A percentile compares a stretch with the other conserved stretches of the same genome.
phyloP scores from a whole-genome alignment of 2,888 invertebrate genomes.

The Mythimna albipuncta region DNA sequence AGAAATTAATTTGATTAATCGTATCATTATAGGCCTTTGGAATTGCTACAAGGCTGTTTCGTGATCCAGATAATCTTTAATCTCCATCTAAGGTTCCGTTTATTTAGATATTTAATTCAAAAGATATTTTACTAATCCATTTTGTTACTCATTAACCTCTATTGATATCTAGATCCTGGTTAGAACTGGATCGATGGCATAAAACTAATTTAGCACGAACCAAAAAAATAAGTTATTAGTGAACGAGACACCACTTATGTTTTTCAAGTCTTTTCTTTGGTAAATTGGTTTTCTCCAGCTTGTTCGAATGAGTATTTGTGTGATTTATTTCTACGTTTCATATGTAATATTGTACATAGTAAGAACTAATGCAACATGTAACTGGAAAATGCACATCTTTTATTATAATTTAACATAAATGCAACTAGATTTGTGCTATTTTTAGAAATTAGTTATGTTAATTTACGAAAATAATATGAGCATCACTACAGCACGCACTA shows the following conservation, averaged over 20 bases:
- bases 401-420: too few species aligned
- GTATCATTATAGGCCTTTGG: slow-evolving; percentile 24
- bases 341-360: not conserved
- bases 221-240: not conserved
- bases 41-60: slow-evolving; percentile 24
- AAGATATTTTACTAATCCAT: not conserved
- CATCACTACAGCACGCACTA: too few species aligned
- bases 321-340: slow-evolving; percentile 10
- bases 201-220: not conserved
- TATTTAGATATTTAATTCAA: not conserved
- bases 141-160: not conserved
- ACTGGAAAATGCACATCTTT: too few species aligned
- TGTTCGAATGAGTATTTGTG: slow-evolving; percentile 2
- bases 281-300: slow-evolving; percentile 15
- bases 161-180: slow-evolving; percentile 5
- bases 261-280: not conserved
- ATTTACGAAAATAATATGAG: too few species aligned
- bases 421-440: too few species aligned
- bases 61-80: slow-evolving; percentile 35
- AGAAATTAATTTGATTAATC: slow-evolving; percentile 50
- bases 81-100: not conserved
- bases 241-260: not conserved
- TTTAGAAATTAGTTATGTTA: too few species aligned
- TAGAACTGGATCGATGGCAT: too few species aligned
- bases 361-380: not conserved